A percentile compares a stretch with the other conserved stretches of the same genome.
Conservation (phyloP, 2,888 invertebrate genomes). For the Autographa pulchrina region DNA sequence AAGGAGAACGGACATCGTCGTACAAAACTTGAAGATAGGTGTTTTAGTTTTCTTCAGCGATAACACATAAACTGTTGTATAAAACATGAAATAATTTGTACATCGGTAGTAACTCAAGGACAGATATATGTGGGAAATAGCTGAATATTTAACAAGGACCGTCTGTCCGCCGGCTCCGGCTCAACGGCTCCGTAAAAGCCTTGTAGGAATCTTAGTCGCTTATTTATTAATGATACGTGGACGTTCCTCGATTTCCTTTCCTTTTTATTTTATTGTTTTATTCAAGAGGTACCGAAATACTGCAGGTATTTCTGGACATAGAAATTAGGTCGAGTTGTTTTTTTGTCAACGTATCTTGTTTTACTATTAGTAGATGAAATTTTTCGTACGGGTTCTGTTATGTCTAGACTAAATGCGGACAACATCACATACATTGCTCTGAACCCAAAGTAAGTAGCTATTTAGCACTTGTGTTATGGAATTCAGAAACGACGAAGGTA, state of each 20-base stretch:
- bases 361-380: constrained; percentile 24
- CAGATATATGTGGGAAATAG: constrained; percentile 52
- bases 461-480: no score
- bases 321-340: constrained; percentile 44
- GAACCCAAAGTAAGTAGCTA: no score
- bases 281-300: constrained; percentile 49
- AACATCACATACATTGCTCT: no score
- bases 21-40: not conserved
- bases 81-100: constrained; percentile 42
- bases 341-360: constrained; percentile 13
- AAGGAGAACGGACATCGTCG: no score
- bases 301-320: constrained; percentile 39
- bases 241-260: constrained; percentile 50
- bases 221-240: constrained; percentile 59
- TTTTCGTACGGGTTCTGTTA: constrained; percentile 8
- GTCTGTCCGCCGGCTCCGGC: constrained; percentile 35
- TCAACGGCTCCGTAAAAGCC: constrained; percentile 40
- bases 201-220: constrained; percentile 53
- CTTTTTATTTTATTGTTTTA: constrained; percentile 60
- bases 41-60: not conserved
- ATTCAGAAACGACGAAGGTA: no score
- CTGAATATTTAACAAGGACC: constrained; percentile 58
- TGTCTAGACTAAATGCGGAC: no score
- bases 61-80: constrained; percentile 36
- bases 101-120: constrained; percentile 52